These are phyloP conservation scores for Erinaceus europaeus DNA, from an alignment of 2,113 vertebrate species.

Conservation along the genomic window DNA sequence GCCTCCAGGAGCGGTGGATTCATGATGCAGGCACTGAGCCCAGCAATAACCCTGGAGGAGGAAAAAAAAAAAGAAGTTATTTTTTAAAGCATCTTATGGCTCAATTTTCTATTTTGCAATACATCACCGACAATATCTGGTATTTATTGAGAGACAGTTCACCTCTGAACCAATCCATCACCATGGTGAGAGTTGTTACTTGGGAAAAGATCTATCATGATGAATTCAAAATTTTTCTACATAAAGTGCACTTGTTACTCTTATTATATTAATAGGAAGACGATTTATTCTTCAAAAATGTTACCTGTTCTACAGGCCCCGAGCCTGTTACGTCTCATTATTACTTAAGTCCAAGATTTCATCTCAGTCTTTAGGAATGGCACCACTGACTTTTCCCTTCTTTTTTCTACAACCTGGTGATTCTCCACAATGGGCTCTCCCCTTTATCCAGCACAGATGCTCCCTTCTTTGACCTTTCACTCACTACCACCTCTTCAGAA, in stretches of 20 bases:
- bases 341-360: slow-evolving; percentile 3
- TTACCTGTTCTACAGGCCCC: not conserved
- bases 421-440: not conserved
- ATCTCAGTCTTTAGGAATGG: not conserved
- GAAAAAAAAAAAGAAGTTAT: not conserved
- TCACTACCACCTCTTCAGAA: not conserved
- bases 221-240: not conserved
- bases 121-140: not conserved
- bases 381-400: not conserved
- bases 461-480: not conserved
- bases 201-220: not conserved
- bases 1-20: no score
- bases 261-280: not conserved
- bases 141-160: not conserved
- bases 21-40: no score
- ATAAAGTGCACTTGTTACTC: not conserved
- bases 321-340: no score
- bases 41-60: no score
- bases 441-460: not conserved
- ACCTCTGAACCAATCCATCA: not conserved
- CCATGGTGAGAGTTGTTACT: not conserved
- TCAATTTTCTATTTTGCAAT: not conserved
- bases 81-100: not conserved
- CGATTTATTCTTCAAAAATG: not conserved
- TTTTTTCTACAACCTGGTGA: not conserved